Base-by-base conservation (phyloP, 1,140 invertebrate genomes). In the Asobara japonica region DNA sequence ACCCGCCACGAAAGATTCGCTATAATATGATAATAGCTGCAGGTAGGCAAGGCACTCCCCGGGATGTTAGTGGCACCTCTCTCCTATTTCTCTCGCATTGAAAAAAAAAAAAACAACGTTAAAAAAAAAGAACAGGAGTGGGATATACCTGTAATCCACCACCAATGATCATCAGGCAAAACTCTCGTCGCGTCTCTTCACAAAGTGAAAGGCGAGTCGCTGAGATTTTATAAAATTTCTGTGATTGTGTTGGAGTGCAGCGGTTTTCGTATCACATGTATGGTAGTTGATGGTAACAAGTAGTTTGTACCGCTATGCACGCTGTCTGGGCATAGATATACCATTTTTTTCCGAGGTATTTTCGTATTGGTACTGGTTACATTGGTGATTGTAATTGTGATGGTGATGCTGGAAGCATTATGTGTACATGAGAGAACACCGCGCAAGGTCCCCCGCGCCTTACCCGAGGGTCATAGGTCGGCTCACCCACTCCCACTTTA, bases 181-280 rank as follows among this genome's bases (percentile, higher is more conserved):
- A 48, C 77, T 76, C 79, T 80, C 69, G 75, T 78, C 80, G 83
- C 79, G 83, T 82, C 81, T 84, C 84, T 83, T 82, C 74, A 73
- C 82, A 74, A 85, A 85, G 84, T 84, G 84, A 86, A 85, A 86
- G 84, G 84, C 84, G 83, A 84, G 84, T 84, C 51, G 22, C 25
- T 25, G 82, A 83, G 82, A 16, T 82, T 82, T 56, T 56, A 56
- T 56, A 56, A 56, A 56, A 56, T 56, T 56, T 56, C n/a, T 82
- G 79, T 81, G 79, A 82, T 83, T 82, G 83, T 83, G 81, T 79
- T 71, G 65, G 51, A 56, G 51, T 56, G 13, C 22, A 56, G 51
- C 51, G 51, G 20, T 25, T 22, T n/a, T 56, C 3, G 51, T 56
- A 56, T 56, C 51, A 56, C 51, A 56, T 27, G 11, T 7, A 56